These are phyloP conservation scores for Sycophila sp. DNA, from an alignment of 1,140 invertebrate species.

Conservation along the genomic window DNA sequence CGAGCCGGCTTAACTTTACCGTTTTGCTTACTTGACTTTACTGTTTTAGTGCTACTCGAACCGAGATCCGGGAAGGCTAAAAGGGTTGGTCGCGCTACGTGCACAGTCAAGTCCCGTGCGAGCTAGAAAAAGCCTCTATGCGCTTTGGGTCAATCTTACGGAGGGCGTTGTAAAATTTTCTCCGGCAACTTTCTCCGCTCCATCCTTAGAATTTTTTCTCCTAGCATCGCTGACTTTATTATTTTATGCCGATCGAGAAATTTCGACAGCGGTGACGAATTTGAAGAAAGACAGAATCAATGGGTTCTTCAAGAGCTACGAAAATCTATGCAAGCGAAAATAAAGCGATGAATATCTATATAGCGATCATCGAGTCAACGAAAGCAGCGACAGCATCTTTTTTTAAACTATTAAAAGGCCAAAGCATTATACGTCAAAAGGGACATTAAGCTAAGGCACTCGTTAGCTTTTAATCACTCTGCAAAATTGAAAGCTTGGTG, in stretches of 20 bases:
- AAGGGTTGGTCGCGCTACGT: conserved; percentile 40
- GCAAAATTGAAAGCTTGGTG: conserved; percentile 31
- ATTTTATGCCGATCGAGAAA: conserved; percentile 2
- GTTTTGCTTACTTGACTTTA: conserved; percentile 45
- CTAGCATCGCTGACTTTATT: conserved; percentile 11
- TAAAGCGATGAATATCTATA: too few relatives aligned
- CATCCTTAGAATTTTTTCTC: conserved; percentile 23
- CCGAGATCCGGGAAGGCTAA: neutral
- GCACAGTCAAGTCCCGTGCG: conserved; percentile 33
- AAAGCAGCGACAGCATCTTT: too few relatives aligned
- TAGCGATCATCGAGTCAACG: too few relatives aligned
- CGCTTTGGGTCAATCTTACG: too few relatives aligned
- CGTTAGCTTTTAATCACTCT: conserved; percentile 28
- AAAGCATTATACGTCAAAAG: too few relatives aligned
- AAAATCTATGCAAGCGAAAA: too few relatives aligned
- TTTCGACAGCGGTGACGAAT: too few relatives aligned
- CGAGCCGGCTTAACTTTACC: conserved; percentile 36
- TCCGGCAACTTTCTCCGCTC: conserved; percentile 24
- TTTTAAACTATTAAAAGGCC: too few relatives aligned
- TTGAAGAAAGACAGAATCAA: too few relatives aligned
- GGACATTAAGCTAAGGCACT: neutral
- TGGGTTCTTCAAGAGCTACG: too few relatives aligned
- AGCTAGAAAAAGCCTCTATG: too few relatives aligned
- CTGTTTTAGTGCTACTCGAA: conserved; percentile 47
- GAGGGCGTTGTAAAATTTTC: conserved; percentile 31